These are phyloP conservation scores for Alligator sinensis DNA, from an alignment of 2,113 vertebrate genomes.

Conservation along the genomic window DNA sequence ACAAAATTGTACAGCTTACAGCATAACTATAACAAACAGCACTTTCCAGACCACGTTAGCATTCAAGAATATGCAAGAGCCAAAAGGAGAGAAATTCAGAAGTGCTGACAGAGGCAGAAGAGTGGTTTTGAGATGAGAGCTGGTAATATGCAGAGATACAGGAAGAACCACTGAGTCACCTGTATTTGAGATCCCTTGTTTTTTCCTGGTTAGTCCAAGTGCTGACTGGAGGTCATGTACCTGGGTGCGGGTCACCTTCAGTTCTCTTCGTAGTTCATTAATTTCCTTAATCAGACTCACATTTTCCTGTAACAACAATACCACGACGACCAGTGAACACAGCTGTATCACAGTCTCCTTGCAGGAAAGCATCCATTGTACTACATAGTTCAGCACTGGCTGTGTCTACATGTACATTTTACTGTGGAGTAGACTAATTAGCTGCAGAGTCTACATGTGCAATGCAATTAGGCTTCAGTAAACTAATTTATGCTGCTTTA, in stretches of 20 bases:
- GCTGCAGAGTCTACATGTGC: neutral
- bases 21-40: neutral
- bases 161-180: slow-evolving; percentile 62
- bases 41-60: neutral
- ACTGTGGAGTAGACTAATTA: neutral
- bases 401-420: neutral
- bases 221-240: slow-evolving; percentile 71
- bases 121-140: neutral
- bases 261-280: slow-evolving; percentile 78
- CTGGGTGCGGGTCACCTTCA: slow-evolving; percentile 72
- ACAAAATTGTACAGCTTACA: neutral
- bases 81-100: neutral
- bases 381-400: neutral
- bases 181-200: slow-evolving; percentile 53
- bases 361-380: neutral
- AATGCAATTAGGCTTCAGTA: too few relatives aligned
- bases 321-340: neutral
- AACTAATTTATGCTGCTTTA: too few relatives aligned
- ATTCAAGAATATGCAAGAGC: neutral
- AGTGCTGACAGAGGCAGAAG: neutral
- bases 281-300: slow-evolving; percentile 83
- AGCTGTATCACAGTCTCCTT: neutral
- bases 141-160: neutral
- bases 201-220: slow-evolving; percentile 74
- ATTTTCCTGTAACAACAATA: slow-evolving; percentile 79